phyloP scores from a whole-genome alignment of 2,113 vertebrate species.

The Arizona elegans region DNA sequence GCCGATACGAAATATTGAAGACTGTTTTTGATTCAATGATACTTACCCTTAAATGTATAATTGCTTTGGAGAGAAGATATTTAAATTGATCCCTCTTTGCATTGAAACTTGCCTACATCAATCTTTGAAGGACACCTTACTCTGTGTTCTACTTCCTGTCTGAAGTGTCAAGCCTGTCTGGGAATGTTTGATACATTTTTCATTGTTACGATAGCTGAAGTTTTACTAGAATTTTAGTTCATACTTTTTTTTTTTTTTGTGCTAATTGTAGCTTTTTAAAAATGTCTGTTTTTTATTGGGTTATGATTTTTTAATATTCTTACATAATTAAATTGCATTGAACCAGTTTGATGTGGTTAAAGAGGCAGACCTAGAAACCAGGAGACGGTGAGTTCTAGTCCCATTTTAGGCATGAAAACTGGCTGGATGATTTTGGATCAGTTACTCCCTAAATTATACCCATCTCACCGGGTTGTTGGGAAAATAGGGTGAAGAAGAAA shows the following conservation, averaged over 20 bases:
- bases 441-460: background rate
- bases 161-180: background rate
- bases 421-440: background rate
- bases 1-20: background rate
- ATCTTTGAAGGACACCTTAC: background rate
- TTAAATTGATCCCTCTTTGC: background rate
- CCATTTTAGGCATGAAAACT: background rate
- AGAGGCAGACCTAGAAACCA: background rate
- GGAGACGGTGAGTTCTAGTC: background rate
- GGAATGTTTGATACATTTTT: background rate
- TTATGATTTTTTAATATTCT: background rate
- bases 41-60: background rate
- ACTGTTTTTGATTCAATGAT: background rate
- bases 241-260: background rate
- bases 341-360: background rate
- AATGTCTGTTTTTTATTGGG: background rate
- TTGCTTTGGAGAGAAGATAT: background rate
- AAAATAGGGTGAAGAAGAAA: background rate
- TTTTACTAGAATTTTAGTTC: background rate
- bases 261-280: background rate
- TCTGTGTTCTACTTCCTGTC: background rate
- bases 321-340: background rate
- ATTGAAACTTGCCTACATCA: background rate
- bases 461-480: background rate
- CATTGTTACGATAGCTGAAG: background rate